Conservation (phyloP, 2,888 invertebrate genomes). For the Trachelus stipa region DNA sequence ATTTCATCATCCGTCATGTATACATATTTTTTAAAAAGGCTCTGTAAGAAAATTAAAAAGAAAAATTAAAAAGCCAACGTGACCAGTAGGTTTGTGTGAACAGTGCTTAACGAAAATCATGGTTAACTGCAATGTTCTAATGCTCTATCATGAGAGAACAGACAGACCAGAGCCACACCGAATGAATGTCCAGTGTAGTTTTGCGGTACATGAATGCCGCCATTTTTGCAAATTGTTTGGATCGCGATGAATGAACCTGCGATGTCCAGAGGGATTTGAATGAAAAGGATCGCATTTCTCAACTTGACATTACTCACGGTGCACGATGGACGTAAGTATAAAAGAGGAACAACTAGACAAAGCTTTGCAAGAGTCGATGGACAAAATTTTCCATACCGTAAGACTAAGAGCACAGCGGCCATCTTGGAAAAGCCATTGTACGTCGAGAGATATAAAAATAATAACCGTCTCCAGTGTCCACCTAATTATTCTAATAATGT, state of each 20-base stretch:
- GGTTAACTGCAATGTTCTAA: constrained; percentile 30
- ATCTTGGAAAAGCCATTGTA: not conserved
- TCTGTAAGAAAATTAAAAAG: not conserved
- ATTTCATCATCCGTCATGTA: not conserved
- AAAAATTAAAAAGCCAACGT: not conserved
- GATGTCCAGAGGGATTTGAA: not conserved
- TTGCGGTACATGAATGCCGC: not conserved
- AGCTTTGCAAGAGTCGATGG: not conserved
- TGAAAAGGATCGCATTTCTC: not conserved
- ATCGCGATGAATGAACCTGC: not conserved
- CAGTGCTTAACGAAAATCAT: not conserved
- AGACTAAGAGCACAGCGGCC: not conserved
- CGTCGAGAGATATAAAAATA: not conserved
- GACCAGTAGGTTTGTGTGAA: not conserved
- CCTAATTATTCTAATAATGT: not conserved
- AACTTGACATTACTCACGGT: not conserved
- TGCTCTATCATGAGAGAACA: constrained; percentile 25
- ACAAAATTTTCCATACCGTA: not conserved
- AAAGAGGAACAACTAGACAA: not conserved
- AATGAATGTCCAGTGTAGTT: not conserved
- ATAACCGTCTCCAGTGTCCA: not conserved
- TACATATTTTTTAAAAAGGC: not conserved
- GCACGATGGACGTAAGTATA: not conserved
- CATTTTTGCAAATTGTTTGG: constrained; percentile 3
- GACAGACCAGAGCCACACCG: not conserved